Conservation (phyloP, 1,140 invertebrate species). For the Dreissena polymorpha region DNA sequence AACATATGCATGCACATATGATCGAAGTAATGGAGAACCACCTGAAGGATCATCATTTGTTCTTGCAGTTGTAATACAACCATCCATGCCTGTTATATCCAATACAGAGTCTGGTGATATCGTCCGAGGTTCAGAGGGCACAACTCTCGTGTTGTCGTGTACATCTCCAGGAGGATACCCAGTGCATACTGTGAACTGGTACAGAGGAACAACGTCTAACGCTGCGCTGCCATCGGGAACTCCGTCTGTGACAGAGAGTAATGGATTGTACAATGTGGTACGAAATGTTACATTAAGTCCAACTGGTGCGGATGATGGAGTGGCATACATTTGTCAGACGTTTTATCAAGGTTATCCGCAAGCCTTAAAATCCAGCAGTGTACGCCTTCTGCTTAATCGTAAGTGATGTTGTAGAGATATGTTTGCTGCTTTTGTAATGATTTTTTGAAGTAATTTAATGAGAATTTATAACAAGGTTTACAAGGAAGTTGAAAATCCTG, state of each 20-base stretch:
- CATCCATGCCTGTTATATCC: neutral
- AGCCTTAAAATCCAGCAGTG: neutral
- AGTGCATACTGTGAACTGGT: neutral
- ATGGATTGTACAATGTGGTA: neutral
- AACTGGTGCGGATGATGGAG: neutral
- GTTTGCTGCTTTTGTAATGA: too few species aligned
- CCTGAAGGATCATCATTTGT: too few species aligned
- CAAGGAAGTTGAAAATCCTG: too few species aligned
- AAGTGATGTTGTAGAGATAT: too few species aligned
- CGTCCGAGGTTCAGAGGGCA: neutral
- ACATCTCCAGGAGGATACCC: neutral
- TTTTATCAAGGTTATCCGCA: neutral
- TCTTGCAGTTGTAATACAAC: neutral
- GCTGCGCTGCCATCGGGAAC: neutral
- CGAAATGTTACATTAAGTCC: neutral
- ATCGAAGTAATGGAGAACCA: too few species aligned
- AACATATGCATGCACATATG: too few species aligned
- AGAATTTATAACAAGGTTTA: too few species aligned
- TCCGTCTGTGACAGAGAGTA: neutral
- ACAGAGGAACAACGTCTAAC: neutral
- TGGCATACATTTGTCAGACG: neutral
- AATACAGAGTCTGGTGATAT: neutral
- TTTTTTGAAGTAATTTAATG: too few species aligned
- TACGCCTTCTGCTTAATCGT: too few species aligned
- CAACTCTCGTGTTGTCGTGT: neutral